Base-by-base conservation (phyloP, 2,888 invertebrate genomes). In the Eurytoma californica region DNA sequence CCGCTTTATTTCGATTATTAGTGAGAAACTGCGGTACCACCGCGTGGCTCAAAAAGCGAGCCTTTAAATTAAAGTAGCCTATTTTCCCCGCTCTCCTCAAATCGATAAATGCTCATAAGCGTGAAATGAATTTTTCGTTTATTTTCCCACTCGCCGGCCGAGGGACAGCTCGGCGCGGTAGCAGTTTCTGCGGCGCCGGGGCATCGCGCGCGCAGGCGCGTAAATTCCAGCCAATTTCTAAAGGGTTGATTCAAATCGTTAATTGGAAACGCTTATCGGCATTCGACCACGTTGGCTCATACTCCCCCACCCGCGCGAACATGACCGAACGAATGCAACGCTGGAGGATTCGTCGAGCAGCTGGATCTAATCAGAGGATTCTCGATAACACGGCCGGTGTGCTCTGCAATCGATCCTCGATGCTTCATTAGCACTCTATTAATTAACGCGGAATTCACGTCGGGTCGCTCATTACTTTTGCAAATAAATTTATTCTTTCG, bases 231-330 rank as follows among this genome's bases (percentile, higher is more conserved):
- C 79, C 80, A 81, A 84, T 84, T 82, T 80, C 82, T 81, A 82
- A 72, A 82, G 79, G 80, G 81, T 83, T 80, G 81, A 83, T 84
- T 82, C 76, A 79, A 83, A 84, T 82, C 82, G 83, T 84, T 85
- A 83, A 85, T 82, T 85, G 83, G 80, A 80, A 82, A 73, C 77
- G 83, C 82, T 84, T 85, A 85, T 85, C 83, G 80, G 66, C 74
- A 66, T 80, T 73, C 65, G 61, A 77, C 53, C 83, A 81, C 69
- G 66, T 78, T 79, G 82, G 72, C 69, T 24, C 51, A 9, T 69
- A 66, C 60, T 65, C 70, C 51, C 51, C 24, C 24, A 24, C 24
- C 58, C 47, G 16, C 49, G 60, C 55, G 75, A 77, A 72, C 78
- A 67, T 39, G 82, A 63, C 12, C 39, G 57, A 65, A 65, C 20